Conservation (phyloP, 2,888 invertebrate genomes). For the Drosophila kanekoi region DNA sequence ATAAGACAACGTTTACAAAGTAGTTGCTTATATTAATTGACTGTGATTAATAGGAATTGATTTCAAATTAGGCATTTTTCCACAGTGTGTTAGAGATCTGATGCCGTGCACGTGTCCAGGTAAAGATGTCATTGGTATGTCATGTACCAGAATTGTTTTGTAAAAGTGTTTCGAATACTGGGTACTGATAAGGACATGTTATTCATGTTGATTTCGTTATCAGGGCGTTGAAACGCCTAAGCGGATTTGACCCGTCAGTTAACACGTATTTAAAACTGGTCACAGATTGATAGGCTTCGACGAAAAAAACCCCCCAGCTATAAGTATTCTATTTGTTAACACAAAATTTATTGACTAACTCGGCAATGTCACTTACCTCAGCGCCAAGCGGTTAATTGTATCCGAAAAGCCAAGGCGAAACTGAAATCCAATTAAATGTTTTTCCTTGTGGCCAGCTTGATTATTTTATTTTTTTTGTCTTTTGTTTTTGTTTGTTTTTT, state of each 20-base stretch:
- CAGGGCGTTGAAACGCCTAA: neutral
- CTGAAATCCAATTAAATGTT: constrained; percentile 73
- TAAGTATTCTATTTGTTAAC: neutral
- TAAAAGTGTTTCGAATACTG: neutral
- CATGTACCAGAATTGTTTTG: constrained; percentile 16
- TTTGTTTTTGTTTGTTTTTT: neutral
- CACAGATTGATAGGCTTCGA: constrained; percentile 9
- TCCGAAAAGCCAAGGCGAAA: constrained; percentile 49
- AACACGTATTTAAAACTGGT: neutral
- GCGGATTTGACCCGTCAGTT: constrained; percentile 11
- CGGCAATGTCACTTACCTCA: constrained; percentile 57
- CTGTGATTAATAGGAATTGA: constrained; percentile 45
- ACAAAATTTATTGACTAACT: constrained; percentile 20
- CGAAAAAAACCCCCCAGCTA: neutral
- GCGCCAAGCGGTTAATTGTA: constrained; percentile 34
- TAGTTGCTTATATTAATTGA: constrained; percentile 8
- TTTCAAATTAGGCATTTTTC: neutral
- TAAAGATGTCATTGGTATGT: constrained; percentile 2
- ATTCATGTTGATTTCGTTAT: constrained; percentile 17
- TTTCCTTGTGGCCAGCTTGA: constrained; percentile 21
- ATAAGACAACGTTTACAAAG: constrained; percentile 30
- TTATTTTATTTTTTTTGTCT: constrained; percentile 9
- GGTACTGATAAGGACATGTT: neutral
- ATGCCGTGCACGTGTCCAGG: constrained; percentile 1
- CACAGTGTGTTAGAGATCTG: neutral